Conservation (phyloP, 2,113 vertebrate species). For the Anarhynchus alexandrinus region DNA sequence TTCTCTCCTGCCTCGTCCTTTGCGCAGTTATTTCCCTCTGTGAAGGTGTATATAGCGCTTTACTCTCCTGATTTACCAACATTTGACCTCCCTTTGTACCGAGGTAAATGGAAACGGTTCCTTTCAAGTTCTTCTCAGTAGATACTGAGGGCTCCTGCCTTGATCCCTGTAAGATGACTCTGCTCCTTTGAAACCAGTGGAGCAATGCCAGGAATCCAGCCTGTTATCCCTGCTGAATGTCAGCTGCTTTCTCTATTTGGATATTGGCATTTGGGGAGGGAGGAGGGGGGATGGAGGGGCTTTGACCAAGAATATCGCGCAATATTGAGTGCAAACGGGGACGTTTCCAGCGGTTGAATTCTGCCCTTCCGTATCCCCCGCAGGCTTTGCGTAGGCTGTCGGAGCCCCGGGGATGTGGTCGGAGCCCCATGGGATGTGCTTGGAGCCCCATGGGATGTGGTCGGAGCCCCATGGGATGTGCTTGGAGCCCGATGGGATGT, state of each 20-base stretch:
- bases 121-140: slow-evolving; percentile 1
- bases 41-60: background rate
- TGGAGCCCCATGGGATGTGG: too few relatives aligned
- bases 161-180: slow-evolving; percentile 12
- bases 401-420: background rate
- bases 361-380: background rate
- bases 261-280: background rate
- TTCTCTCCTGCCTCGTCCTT: background rate
- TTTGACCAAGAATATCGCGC: background rate
- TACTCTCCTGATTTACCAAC: slow-evolving; percentile 3
- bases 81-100: slow-evolving; percentile 16
- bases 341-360: background rate
- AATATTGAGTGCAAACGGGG: background rate
- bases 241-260: background rate
- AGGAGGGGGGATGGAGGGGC: background rate
- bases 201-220: slow-evolving; percentile 26
- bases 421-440: too few relatives aligned
- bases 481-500: too few relatives aligned
- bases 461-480: too few relatives aligned
- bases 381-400: background rate
- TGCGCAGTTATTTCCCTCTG: background rate
- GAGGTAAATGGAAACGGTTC: slow-evolving; percentile 18
- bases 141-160: slow-evolving; percentile 13
- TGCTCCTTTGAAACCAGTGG: background rate
- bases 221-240: slow-evolving; percentile 36